Percentiles rank a stretch among this genome's conserved stretches.
Conservation (phyloP, 2,113 vertebrate genomes). For the Lipophrys pholis region DNA sequence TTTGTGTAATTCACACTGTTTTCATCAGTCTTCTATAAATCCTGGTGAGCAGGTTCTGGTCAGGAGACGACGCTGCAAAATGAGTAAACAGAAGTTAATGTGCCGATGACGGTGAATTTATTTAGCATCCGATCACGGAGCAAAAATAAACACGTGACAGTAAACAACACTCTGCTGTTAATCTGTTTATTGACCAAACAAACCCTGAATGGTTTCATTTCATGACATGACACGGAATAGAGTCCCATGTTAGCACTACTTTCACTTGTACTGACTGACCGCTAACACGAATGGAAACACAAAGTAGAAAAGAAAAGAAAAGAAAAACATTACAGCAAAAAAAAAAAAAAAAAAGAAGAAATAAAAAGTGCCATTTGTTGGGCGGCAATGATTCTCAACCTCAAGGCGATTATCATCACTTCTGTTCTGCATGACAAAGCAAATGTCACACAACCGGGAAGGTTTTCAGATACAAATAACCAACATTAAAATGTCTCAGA, state of each 20-base stretch:
- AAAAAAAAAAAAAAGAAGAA: not conserved
- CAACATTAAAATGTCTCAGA: slow-evolving; percentile 21
- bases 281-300: slow-evolving; percentile 56
- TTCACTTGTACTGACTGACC: slow-evolving; percentile 48
- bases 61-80: too few relatives aligned
- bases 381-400: too few relatives aligned
- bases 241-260: slow-evolving; percentile 59
- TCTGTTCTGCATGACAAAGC: too few relatives aligned
- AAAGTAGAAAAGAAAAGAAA: slow-evolving; percentile 15
- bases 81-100: slow-evolving; percentile 48
- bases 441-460: too few relatives aligned
- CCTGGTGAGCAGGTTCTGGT: too few relatives aligned
- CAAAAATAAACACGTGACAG: slow-evolving; percentile 45
- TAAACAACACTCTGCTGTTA: slow-evolving; percentile 63
- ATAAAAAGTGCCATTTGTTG: slow-evolving; percentile 38
- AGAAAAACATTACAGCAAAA: slow-evolving; percentile 44
- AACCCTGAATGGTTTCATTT: slow-evolving; percentile 50
- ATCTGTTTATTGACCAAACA: slow-evolving; percentile 58
- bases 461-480: slow-evolving; percentile 32
- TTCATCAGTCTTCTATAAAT: slow-evolving; percentile 11
- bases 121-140: slow-evolving; percentile 15
- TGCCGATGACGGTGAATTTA: slow-evolving; percentile 49
- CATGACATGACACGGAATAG: slow-evolving; percentile 46
- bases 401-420: too few relatives aligned
- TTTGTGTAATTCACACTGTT: slow-evolving; percentile 48